Conservation (phyloP, 37 sponge, comb jelly and placozoan genomes). For the Crambe crambe region DNA sequence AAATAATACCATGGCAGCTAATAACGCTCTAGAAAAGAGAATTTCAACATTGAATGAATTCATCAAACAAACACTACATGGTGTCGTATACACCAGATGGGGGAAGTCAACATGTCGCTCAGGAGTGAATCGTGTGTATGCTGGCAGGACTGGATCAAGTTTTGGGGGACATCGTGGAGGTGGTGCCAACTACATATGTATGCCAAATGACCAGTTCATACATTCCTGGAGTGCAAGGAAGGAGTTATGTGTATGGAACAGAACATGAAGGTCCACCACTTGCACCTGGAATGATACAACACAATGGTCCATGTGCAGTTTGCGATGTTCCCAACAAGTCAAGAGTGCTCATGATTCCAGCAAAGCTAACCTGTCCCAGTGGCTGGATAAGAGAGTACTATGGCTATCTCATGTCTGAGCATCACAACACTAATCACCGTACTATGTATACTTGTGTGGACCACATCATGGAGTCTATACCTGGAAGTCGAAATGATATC, state of each 20-base stretch:
- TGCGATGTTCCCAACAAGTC: conserved; percentile 6
- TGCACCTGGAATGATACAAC: background rate
- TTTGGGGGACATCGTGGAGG: conserved; percentile 10
- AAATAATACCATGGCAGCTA: too few species aligned
- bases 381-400: conserved; percentile 39
- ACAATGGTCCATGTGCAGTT: conserved; percentile 58
- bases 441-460: too few species aligned
- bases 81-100: conserved; percentile 55
- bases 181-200: conserved; percentile 54
- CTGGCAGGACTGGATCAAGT: conserved; percentile 7
- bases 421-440: background rate
- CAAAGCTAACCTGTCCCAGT: conserved; percentile 32
- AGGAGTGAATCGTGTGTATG: conserved; percentile 45
- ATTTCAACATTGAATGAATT: too few species aligned
- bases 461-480: too few species aligned
- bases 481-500: too few species aligned
- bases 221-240: background rate
- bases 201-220: conserved; percentile 17
- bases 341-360: conserved; percentile 45
- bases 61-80: too few species aligned
- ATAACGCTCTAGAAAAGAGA: too few species aligned
- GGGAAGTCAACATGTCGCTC: conserved; percentile 48
- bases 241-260: conserved; percentile 37
- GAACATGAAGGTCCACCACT: conserved; percentile 16
- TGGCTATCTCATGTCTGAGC: conserved; percentile 51